phyloP scores from a whole-genome alignment of 2,797 vertebrate genomes.

The Poeciliopsis paucimaculata region DNA sequence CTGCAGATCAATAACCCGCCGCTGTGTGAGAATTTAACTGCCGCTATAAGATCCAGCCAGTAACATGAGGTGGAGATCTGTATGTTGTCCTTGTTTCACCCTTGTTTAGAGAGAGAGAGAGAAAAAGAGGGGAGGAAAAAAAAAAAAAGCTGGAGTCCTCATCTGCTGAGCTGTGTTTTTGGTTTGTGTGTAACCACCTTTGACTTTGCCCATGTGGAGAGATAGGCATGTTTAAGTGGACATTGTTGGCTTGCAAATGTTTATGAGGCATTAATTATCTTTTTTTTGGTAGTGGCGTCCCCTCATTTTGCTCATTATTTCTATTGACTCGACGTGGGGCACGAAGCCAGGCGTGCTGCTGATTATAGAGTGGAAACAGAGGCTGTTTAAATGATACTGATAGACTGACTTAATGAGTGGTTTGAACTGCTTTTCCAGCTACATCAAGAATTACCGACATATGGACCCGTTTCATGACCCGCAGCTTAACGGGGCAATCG shows the following conservation, averaged over 20 bases:
- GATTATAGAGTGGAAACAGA: slow-evolving; percentile 59
- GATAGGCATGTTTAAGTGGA: slow-evolving; percentile 27
- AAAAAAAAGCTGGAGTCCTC: background rate
- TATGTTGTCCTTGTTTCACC: slow-evolving; percentile 40
- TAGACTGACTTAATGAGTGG: slow-evolving; percentile 53
- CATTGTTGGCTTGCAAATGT: slow-evolving; percentile 43
- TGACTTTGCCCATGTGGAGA: slow-evolving; percentile 23
- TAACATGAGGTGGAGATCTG: slow-evolving; percentile 20
- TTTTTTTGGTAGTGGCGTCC: slow-evolving; percentile 56
- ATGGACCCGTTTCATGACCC: slow-evolving; percentile 32
- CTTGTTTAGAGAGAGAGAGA: background rate
- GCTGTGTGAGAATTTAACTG: slow-evolving; percentile 41
- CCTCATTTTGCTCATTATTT: slow-evolving; percentile 66
- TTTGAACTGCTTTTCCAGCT: slow-evolving; percentile 48
- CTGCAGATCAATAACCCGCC: slow-evolving; percentile 55
- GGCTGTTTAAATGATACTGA: slow-evolving; percentile 59
- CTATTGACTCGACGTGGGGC: slow-evolving; percentile 55
- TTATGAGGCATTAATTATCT: slow-evolving; percentile 58
- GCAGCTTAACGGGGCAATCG: slow-evolving; percentile 24
- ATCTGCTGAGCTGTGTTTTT: background rate
- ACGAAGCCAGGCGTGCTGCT: slow-evolving; percentile 53
- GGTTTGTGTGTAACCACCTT: slow-evolving; percentile 29
- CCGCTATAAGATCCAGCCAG: slow-evolving; percentile 31
- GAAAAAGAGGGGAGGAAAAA: background rate
- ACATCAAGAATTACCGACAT: slow-evolving; percentile 43